A percentile compares a stretch with the other conserved stretches of the same genome.
These are phyloP conservation scores for Solea solea DNA, from an alignment of 2,113 vertebrate genomes.

Conservation along the genomic window DNA sequence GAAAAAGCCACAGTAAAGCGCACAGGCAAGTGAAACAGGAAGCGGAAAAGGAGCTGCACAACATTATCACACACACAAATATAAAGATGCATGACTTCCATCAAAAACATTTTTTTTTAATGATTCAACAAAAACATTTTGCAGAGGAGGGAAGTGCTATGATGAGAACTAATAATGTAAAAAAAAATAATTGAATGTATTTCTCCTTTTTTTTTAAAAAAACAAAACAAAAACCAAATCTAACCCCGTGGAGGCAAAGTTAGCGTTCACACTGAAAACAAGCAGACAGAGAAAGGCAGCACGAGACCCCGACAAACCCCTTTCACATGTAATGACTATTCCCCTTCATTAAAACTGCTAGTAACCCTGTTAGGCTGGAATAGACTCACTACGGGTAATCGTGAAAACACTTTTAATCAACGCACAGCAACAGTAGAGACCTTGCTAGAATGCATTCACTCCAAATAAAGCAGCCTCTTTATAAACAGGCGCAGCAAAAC, in stretches of 20 bases:
- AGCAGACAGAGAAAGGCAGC: constrained; percentile 50
- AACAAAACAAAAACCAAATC: constrained; percentile 1
- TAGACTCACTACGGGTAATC: constrained; percentile 81
- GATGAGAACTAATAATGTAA: constrained; percentile 24
- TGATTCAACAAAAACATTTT: constrained; percentile 26
- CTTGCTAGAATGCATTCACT: constrained; percentile 81
- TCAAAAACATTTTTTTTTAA: constrained; percentile 22
- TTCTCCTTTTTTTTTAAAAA: not conserved
- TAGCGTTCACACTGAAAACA: constrained; percentile 35
- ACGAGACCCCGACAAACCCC: constrained; percentile 68
- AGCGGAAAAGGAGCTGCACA: constrained; percentile 53
- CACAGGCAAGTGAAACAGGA: constrained; percentile 51
- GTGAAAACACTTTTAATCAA: constrained; percentile 83
- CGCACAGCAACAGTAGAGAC: constrained; percentile 81
- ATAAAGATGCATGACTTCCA: constrained; percentile 40
- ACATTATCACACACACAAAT: constrained; percentile 36
- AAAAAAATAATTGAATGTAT: constrained; percentile 23
- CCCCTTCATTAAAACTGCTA: constrained; percentile 80
- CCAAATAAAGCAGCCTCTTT: constrained; percentile 80
- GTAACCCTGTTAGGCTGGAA: constrained; percentile 83
- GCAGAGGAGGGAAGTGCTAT: constrained; percentile 26
- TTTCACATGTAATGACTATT: constrained; percentile 70
- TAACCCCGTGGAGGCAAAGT: constrained; percentile 19
- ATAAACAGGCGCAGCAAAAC: constrained; percentile 79
- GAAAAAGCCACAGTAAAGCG: constrained; percentile 45